Base-by-base conservation (phyloP, 30 jellyfish, hydroid and myxozoan genomes). In the Hydractinia symbiolongicarpus region DNA sequence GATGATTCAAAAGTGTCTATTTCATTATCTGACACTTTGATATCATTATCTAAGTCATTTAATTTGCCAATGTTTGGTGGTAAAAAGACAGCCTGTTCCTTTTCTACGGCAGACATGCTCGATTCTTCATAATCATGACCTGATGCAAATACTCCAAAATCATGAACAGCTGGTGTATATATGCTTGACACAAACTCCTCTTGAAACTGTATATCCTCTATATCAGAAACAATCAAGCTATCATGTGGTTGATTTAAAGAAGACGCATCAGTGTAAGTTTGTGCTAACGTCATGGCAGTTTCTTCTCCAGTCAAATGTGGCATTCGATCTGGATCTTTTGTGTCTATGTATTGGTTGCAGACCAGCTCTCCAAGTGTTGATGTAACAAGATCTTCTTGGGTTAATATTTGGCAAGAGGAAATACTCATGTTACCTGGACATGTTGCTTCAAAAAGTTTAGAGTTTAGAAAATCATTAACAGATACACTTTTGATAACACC, bases 311-410 rank as follows among this genome's bases (percentile, higher is more conserved):
- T 64, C 74, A 44, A 64, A 13, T 51, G 9, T 64, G 74, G 74
- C 8, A 64, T 64, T 64, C 40, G 4, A 44, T 64, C 74, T 64
- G 19, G 52, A 64, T n/a, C 40, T 44, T 64, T 64, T 17, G 78
- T 55, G 5, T 77, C 55, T 53, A 55, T 8, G 60, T 77, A 77
- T 57, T 20, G 79, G 30, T 77, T 77, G 60, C 85, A 77, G 5
- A 60, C 53, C 4, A 77, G 19, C 53, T 77, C 85, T 17, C 85
- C 85, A 77, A 52, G 60, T 9, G 78, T 57, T 55, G 85, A 78
- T 4, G 81, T 53, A 17, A 66, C 44, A 54, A n/a, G 40, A 9
- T 55, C 79, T 30, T 77, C 79, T 9, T 77, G 15, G 30, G 53
- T 9, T 49, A 49, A 66, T 74, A 49, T n/a, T 49, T 19, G 54